These are phyloP conservation scores for Tenthredo distinguenda DNA, from an alignment of 2,888 invertebrate species.

Conservation along the genomic window DNA sequence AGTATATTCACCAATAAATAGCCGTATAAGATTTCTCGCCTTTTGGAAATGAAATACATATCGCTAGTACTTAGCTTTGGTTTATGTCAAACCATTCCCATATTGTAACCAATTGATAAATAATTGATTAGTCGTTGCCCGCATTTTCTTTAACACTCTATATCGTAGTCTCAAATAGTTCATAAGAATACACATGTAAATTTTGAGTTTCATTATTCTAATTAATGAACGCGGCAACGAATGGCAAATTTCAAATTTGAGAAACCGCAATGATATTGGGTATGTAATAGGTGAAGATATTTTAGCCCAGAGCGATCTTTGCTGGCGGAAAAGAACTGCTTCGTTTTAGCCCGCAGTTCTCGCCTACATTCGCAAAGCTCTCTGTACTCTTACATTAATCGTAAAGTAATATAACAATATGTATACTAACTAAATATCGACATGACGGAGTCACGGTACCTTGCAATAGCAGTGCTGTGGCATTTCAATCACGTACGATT, in stretches of 20 bases:
- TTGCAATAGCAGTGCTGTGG: constrained; percentile 31
- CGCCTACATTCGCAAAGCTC: neutral
- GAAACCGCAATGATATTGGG: neutral
- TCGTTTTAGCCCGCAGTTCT: neutral
- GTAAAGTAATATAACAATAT: constrained; percentile 18
- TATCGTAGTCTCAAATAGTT: neutral
- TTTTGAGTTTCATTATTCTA: neutral
- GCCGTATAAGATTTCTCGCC: constrained; percentile 8
- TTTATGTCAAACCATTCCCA: neutral
- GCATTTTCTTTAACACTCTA: neutral
- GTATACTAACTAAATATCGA: constrained; percentile 29
- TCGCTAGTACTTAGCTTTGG: constrained; percentile 5
- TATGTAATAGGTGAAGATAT: neutral
- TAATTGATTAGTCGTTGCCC: neutral
- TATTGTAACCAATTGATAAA: constrained; percentile 1
- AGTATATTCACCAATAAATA: neutral
- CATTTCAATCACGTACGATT: constrained; percentile 31
- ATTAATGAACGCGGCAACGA: neutral
- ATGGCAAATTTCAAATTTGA: neutral
- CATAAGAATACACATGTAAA: neutral
- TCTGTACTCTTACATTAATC: constrained; percentile 15
- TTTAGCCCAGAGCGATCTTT: neutral
- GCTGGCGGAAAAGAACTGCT: neutral
- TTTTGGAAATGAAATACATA: constrained; percentile 22
- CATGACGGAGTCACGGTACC: constrained; percentile 34